Evolutionary conservation across 1,140 invertebrate genomes (phyloP).

Genomic region (Leptinotarsa undecemlineata): DNA sequence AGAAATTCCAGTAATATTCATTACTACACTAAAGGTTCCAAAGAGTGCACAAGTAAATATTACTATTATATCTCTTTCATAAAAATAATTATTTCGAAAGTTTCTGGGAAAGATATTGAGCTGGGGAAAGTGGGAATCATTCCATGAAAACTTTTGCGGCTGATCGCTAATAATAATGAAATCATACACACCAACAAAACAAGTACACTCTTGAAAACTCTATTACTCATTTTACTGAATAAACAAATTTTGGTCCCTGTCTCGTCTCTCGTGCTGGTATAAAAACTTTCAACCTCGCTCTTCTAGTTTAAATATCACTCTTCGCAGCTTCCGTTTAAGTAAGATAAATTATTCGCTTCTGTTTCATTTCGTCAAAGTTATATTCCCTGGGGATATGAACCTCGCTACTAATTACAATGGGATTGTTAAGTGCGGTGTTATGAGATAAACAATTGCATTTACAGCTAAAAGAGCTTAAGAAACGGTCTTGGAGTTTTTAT

Average conservation of each 20-base stretch:
- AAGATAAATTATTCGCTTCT: conserved; percentile 6
- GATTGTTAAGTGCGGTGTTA: not conserved
- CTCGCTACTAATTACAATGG: not conserved
- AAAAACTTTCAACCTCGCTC: not conserved
- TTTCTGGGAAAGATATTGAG: too few relatives aligned
- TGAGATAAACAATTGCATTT: conserved; percentile 4
- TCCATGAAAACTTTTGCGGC: too few relatives aligned
- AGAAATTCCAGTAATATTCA: too few relatives aligned
- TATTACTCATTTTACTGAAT: not conserved
- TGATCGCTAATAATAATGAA: too few relatives aligned
- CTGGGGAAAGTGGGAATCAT: too few relatives aligned
- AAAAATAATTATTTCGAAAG: too few relatives aligned
- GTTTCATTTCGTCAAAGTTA: conserved; percentile 1
- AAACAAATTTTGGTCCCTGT: not conserved
- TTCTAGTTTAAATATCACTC: not conserved
- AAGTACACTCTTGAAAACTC: not conserved
- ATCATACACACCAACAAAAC: too few relatives aligned
- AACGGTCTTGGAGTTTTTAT: not conserved
- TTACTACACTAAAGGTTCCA: too few relatives aligned
- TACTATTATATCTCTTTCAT: too few relatives aligned
- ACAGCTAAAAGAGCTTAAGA: not conserved
- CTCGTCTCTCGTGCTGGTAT: not conserved
- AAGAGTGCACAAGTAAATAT: too few relatives aligned
- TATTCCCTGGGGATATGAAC: not conserved
- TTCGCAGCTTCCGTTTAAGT: not conserved